These are phyloP conservation scores for Manis crassicaudata DNA, from an alignment of 2,797 vertebrate genomes.

Conservation along the genomic window DNA sequence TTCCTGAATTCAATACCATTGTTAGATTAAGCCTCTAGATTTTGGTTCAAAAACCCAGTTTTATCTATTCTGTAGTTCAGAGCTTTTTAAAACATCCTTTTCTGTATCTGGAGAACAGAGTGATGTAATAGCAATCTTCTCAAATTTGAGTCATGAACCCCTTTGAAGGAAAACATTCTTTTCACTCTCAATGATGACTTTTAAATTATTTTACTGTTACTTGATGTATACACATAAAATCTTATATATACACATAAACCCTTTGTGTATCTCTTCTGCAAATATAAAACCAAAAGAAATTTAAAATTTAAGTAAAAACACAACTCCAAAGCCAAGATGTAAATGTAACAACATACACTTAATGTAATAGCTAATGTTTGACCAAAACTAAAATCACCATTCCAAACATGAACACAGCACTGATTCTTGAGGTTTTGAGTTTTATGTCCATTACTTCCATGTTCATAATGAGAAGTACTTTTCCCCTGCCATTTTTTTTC, in stretches of 20 bases:
- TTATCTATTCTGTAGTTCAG: not conserved
- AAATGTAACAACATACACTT: not conserved
- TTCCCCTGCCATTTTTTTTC: not conserved
- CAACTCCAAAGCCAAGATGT: not conserved
- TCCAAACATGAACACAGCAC: not conserved
- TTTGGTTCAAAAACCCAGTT: not conserved
- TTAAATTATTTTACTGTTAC: conserved; percentile 18
- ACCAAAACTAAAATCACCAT: not conserved
- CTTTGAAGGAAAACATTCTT: not conserved
- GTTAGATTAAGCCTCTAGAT: not conserved
- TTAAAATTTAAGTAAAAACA: not conserved
- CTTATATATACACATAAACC: not conserved
- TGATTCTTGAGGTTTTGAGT: not conserved
- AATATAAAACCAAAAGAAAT: not conserved
- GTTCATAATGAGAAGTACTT: not conserved
- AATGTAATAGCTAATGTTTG: not conserved
- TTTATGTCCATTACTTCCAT: not conserved
- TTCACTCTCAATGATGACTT: not conserved
- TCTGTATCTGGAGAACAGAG: not conserved
- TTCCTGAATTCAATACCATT: not conserved
- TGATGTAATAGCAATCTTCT: not conserved
- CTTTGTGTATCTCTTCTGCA: not conserved
- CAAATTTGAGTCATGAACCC: not conserved
- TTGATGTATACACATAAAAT: not conserved
- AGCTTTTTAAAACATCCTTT: not conserved